Evolutionary conservation across 2,113 vertebrate genomes (phyloP).

Genomic region (Silurus meridionalis): DNA sequence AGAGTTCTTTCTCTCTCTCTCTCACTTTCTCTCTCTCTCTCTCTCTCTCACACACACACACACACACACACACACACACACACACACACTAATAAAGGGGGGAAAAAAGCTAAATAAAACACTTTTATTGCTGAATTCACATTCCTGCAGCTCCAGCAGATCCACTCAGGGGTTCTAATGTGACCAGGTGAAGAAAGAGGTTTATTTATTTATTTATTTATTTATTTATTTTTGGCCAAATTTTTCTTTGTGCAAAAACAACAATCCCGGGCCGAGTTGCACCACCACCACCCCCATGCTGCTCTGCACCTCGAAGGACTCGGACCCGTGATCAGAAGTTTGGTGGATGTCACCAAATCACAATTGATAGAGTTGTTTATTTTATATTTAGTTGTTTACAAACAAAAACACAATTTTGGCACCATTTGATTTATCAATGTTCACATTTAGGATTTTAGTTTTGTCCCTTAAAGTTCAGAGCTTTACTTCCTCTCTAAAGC

Average conservation of each 20-base stretch:
- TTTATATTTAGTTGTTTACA: too few species aligned
- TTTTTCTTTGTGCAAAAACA: not conserved
- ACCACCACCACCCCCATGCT: not conserved
- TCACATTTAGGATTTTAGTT: too few species aligned
- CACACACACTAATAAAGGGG: slow-evolving; percentile 34
- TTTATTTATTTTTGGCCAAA: not conserved
- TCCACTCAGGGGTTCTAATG: slow-evolving; percentile 54
- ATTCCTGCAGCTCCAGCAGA: slow-evolving; percentile 53
- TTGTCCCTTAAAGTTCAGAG: too few species aligned
- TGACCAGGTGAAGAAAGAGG: not conserved
- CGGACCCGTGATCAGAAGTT: not conserved
- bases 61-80: not conserved
- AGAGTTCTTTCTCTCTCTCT: slow-evolving; percentile 27
- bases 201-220: too few species aligned
- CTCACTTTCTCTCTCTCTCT: not conserved
- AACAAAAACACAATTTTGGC: not conserved
- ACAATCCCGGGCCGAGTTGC: not conserved
- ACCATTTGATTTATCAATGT: not conserved
- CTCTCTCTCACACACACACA: not conserved
- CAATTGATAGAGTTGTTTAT: too few species aligned
- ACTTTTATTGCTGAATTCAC: slow-evolving; percentile 72
- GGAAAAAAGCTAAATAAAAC: not conserved
- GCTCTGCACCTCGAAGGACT: not conserved
- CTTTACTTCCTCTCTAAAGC: too few species aligned
- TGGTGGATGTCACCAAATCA: not conserved